These are phyloP conservation scores for Probosciger aterrimus DNA, from an alignment of 2,113 vertebrate species.

Conservation along the genomic window DNA sequence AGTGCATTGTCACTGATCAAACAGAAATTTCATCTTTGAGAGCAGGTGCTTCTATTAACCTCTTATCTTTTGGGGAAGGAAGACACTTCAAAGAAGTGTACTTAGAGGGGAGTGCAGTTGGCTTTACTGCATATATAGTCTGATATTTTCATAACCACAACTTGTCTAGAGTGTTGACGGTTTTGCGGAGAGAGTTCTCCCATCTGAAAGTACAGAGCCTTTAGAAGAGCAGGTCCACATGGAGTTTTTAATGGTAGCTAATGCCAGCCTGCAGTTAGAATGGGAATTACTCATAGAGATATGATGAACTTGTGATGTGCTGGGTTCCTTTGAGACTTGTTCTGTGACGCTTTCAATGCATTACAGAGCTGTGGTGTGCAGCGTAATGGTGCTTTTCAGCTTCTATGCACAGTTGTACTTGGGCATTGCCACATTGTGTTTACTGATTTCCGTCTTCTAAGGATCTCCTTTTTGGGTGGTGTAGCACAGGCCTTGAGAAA, in stretches of 20 bases:
- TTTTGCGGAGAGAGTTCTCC: background rate
- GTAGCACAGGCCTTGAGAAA: background rate
- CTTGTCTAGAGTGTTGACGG: background rate
- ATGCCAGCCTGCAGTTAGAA: background rate
- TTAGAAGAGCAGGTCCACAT: background rate
- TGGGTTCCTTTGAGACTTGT: background rate
- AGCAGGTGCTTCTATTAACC: background rate
- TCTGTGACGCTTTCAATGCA: background rate
- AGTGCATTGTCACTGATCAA: background rate
- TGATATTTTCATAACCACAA: background rate
- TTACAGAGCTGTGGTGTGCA: background rate
- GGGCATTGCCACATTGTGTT: rapidly evolving
- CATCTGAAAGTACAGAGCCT: background rate
- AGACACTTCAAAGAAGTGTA: background rate
- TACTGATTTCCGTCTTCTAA: background rate
- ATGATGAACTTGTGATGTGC: rapidly evolving
- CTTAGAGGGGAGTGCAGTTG: background rate
- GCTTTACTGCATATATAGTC: background rate
- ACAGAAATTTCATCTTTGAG: background rate
- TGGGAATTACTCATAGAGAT: background rate
- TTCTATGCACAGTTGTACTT: background rate
- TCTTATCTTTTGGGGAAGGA: background rate
- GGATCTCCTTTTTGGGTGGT: background rate
- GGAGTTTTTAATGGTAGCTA: background rate
- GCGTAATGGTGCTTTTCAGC: background rate